phyloP scores from a whole-genome alignment of 2,888 invertebrate genomes.

The Teinopalpus imperialis region DNA sequence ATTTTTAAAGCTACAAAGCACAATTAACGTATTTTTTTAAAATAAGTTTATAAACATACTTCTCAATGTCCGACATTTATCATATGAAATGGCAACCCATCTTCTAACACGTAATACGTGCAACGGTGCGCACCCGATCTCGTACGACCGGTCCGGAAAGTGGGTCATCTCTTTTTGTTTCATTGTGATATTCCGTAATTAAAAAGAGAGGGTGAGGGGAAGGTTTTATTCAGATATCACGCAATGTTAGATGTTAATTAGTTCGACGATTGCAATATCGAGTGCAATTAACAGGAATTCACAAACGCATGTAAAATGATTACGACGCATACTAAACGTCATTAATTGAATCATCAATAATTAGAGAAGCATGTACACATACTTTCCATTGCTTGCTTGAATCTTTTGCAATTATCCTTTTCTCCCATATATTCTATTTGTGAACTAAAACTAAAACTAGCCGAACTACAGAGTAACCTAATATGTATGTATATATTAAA shows the following conservation, averaged over 20 bases:
- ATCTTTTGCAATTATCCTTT: too few species aligned
- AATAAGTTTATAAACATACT: too few species aligned
- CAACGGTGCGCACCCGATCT: conserved; percentile 79
- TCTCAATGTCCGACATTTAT: conserved; percentile 17
- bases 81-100: conserved; percentile 37
- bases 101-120: conserved; percentile 78
- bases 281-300: conserved; percentile 28
- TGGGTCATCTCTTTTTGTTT: conserved; percentile 82
- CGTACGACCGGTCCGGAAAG: conserved; percentile 78
- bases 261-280: conserved; percentile 38
- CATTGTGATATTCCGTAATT: conserved; percentile 78
- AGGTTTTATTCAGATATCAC: conserved; percentile 43
- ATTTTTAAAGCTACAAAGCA: too few species aligned
- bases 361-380: too few species aligned
- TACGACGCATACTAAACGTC: conserved; percentile 1
- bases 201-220: conserved; percentile 67
- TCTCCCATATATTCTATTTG: too few species aligned
- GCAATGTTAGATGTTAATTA: conserved; percentile 45
- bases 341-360: neutral
- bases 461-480: too few species aligned
- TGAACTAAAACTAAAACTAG: too few species aligned
- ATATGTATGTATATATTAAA: too few species aligned
- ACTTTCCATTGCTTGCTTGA: too few species aligned
- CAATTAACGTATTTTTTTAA: too few species aligned
- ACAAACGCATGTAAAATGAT: conserved; percentile 26